Conservation (phyloP, 2,113 vertebrate genomes). For the Laterallus jamaicensis region DNA sequence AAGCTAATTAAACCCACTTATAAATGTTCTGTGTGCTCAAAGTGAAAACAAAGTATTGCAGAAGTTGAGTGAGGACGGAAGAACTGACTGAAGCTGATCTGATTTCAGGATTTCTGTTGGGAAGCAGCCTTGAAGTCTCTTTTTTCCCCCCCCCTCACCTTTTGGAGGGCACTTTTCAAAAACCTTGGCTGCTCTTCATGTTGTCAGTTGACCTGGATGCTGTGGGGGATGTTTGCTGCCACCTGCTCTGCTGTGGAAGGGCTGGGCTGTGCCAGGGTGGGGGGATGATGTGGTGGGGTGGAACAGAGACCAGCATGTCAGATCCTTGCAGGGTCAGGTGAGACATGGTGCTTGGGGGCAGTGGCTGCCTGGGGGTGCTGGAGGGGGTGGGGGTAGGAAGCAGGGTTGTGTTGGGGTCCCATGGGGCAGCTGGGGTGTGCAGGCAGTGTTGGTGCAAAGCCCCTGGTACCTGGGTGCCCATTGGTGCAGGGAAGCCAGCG, state of each 20-base stretch:
- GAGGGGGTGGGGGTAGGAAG: not conserved
- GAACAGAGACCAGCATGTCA: not conserved
- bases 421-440: accelerated
- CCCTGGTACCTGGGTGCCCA: not conserved
- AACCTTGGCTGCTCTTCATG: not conserved
- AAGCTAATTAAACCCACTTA: not conserved
- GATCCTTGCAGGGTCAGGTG: accelerated
- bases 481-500: not conserved
- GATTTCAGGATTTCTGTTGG: not conserved
- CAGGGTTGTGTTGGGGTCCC: accelerated
- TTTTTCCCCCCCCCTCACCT: accelerated
- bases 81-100: slow-evolving; percentile 29
- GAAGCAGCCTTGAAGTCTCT: not conserved
- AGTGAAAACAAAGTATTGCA: not conserved
- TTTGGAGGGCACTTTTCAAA: not conserved
- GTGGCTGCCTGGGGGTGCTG: accelerated
- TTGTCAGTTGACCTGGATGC: accelerated
- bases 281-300: accelerated
- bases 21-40: not conserved
- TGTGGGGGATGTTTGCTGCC: accelerated
- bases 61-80: slow-evolving; percentile 20
- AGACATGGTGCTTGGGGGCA: not conserved
- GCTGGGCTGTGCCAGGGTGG: not conserved
- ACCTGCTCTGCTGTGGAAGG: not conserved
- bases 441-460: not conserved